Evolutionary conservation across 2,888 invertebrate genomes (phyloP), one percentile per base, ranked within the genome.

Genomic region (Macaria notata): DNA sequence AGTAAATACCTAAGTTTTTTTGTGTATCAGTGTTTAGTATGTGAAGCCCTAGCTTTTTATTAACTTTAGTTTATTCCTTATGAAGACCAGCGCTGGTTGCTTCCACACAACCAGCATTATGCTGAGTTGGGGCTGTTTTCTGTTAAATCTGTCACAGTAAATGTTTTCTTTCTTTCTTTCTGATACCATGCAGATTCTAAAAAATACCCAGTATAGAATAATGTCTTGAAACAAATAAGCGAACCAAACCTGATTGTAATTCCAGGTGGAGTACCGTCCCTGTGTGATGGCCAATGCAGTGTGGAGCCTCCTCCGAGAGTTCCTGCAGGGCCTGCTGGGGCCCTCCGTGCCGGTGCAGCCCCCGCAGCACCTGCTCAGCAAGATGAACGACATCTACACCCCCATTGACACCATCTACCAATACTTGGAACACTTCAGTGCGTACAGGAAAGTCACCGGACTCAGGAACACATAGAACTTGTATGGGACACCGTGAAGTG

Each of bases 371-470:
- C 88, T 96, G 0, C 88, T 95, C 76, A 94, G 93, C 68, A 93
- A 95, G 63, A 95, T 96, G 94, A 96, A 95, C 75, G 96, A 96
- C 50, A 93, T 96, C 54, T 98, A 97, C 83, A 95, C 96, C 33
- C 98, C 98, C 0, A 95, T 97, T 69, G 98, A 98, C 80, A 98
- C 98, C 0, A 95, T 98, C 62, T 96, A 97, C 70, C 98, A 98
- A 79, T 98, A 98, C 80, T 92, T 98, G 75, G 98, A 98, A 85
- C 97, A 98, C 78, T 98, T 98, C 79, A 96, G 95, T 62, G 94
- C 95, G 55, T 97, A 97, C 73, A 93, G 98, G 56, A 98, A 98
- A 79, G 92, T 94, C 0, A 94, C 95, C 0, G 94, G 94, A 0
- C 57, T 87, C 56, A 73, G 89, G 49, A 80, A 69, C 66, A 70